Evolutionary conservation across 2,113 vertebrate genomes (phyloP).

Genomic region (Amblyopsis rosae): DNA sequence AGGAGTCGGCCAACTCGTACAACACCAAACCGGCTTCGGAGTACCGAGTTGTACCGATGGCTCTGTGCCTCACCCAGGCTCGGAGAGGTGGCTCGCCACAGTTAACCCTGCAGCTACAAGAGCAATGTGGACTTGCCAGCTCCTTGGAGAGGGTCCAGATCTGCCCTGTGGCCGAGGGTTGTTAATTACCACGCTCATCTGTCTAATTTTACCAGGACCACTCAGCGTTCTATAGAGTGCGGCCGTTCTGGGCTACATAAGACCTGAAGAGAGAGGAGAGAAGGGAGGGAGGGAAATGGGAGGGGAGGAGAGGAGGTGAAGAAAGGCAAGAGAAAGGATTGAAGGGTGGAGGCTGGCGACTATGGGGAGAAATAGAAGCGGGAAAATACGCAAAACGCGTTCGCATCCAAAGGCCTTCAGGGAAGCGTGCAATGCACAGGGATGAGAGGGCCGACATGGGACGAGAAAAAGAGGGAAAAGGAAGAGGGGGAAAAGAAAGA

Average conservation of each 20-base stretch:
- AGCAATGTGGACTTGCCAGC: slow-evolving; percentile 43
- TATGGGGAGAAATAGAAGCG: slow-evolving; percentile 33
- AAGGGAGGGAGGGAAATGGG: neutral
- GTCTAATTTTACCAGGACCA: slow-evolving; percentile 54
- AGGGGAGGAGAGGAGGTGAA: slow-evolving; percentile 11
- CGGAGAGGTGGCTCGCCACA: slow-evolving; percentile 12
- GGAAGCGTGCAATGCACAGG: slow-evolving; percentile 8
- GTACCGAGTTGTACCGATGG: neutral
- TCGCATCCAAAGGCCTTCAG: too few relatives aligned
- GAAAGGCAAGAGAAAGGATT: slow-evolving; percentile 12
- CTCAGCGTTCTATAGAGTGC: slow-evolving; percentile 24
- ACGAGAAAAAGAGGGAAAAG: slow-evolving; percentile 7
- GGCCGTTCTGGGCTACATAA: slow-evolving; percentile 36
- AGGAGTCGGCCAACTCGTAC: too few relatives aligned
- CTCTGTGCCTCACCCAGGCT: slow-evolving; percentile 29
- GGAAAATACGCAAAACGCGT: slow-evolving; percentile 52
- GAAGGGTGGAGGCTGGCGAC: slow-evolving; percentile 19
- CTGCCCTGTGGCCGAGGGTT: slow-evolving; percentile 33
- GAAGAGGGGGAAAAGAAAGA: neutral
- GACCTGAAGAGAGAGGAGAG: slow-evolving; percentile 26
- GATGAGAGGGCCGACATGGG: neutral
- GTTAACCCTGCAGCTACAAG: slow-evolving; percentile 23
- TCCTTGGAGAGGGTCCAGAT: slow-evolving; percentile 40
- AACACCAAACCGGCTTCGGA: neutral
- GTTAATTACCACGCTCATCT: slow-evolving; percentile 49